phyloP scores from a whole-genome alignment of 1,140 invertebrate species.

The Lethrus apterus region DNA sequence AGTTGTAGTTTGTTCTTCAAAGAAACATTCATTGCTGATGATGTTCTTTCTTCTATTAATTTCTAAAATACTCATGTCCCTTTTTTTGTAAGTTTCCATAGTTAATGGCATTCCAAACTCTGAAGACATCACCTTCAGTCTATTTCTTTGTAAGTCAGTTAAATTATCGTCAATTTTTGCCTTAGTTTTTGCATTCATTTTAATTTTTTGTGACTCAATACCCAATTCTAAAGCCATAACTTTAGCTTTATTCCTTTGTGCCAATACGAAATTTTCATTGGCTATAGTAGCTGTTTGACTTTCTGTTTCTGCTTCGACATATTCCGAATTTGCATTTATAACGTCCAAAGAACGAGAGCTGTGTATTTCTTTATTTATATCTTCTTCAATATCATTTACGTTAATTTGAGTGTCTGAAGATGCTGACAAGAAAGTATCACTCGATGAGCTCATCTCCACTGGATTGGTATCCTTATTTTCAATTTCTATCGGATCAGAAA shows the following conservation, averaged over 20 bases:
- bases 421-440: not conserved
- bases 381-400: too few species aligned
- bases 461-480: too few species aligned
- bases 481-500: too few species aligned
- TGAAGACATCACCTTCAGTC: conserved; percentile 35
- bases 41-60: conserved; percentile 31
- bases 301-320: not conserved
- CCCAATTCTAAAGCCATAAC: conserved; percentile 30
- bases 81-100: conserved; percentile 16
- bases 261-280: conserved; percentile 26
- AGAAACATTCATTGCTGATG: conserved; percentile 22
- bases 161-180: conserved; percentile 14
- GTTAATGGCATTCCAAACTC: conserved; percentile 32
- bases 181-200: conserved; percentile 1
- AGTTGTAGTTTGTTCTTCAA: not conserved
- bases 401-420: not conserved
- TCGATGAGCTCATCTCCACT: too few species aligned
- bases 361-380: not conserved
- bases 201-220: not conserved
- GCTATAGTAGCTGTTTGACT: not conserved
- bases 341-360: conserved; percentile 17
- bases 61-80: conserved; percentile 19
- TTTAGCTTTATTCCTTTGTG: conserved; percentile 29
- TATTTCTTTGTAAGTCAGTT: conserved; percentile 39
- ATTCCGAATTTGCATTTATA: conserved; percentile 22